A percentile compares a stretch with the other conserved stretches of the same genome.
Conservation (phyloP, 2,888 invertebrate genomes). For the Nephrotoma guestfalica region DNA sequence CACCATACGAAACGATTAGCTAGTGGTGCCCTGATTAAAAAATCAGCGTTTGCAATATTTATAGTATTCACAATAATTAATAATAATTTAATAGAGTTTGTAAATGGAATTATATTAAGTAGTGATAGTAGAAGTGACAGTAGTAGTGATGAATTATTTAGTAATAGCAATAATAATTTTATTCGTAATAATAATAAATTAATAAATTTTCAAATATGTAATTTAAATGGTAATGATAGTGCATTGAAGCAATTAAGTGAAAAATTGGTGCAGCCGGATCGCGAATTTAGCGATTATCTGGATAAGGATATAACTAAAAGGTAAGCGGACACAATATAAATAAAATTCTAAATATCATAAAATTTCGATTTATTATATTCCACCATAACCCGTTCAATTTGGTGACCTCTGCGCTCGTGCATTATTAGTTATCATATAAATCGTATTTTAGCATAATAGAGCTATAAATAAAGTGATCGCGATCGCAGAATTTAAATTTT, state of each 20-base stretch:
- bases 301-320: neutral
- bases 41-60: neutral
- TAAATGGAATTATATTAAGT: neutral
- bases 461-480: neutral
- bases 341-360: neutral
- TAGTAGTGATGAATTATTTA: neutral
- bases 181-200: neutral
- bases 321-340: neutral
- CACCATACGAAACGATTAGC: neutral
- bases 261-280: neutral
- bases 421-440: too few species aligned
- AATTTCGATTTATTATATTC: neutral
- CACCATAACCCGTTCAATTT: neutral
- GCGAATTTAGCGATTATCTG: neutral
- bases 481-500: neutral
- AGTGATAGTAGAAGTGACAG: neutral
- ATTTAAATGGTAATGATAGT: conserved; percentile 1
- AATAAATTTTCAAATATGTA: neutral
- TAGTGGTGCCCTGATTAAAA: neutral
- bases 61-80: neutral
- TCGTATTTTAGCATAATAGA: too few species aligned
- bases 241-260: neutral
- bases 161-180: neutral
- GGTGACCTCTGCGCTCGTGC: too few species aligned
- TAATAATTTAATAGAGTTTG: neutral